Percentiles rank a stretch among this genome's conserved stretches.
Conservation (phyloP, 2,797 vertebrate species). For the Valencia hispanica region DNA sequence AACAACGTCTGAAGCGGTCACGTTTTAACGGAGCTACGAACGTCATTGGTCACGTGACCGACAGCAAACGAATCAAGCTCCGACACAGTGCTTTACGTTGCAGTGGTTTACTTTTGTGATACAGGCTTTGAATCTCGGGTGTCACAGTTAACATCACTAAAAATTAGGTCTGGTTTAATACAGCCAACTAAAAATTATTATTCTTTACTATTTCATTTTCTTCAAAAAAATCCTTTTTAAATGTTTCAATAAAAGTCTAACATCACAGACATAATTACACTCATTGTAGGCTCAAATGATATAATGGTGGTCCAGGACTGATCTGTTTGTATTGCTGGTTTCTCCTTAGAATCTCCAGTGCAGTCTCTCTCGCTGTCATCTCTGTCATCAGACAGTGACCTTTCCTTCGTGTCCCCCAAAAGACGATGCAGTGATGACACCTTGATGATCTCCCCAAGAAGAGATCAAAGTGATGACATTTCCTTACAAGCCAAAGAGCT, state of each 20-base stretch:
- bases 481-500: not conserved
- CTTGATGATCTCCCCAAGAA: not conserved
- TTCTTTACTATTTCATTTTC: no score
- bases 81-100: no score
- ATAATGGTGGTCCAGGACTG: not conserved
- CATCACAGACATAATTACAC: not conserved
- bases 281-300: not conserved
- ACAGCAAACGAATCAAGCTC: no score
- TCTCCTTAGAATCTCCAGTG: not conserved
- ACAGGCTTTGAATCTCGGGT: no score
- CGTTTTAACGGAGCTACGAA: no score
- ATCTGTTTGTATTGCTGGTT: not conserved
- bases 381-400: not conserved
- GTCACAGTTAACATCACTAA: no score
- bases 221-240: no score
- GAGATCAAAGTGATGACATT: not conserved
- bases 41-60: no score
- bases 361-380: slow-evolving; percentile 1
- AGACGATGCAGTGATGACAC: not conserved
- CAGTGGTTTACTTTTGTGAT: no score
- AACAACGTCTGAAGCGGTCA: no score
- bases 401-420: not conserved
- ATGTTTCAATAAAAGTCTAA: not conserved
- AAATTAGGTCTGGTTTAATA: no score
- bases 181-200: no score